Conservation (phyloP, 2,113 vertebrate genomes). For the Hyperopisus bebe region DNA sequence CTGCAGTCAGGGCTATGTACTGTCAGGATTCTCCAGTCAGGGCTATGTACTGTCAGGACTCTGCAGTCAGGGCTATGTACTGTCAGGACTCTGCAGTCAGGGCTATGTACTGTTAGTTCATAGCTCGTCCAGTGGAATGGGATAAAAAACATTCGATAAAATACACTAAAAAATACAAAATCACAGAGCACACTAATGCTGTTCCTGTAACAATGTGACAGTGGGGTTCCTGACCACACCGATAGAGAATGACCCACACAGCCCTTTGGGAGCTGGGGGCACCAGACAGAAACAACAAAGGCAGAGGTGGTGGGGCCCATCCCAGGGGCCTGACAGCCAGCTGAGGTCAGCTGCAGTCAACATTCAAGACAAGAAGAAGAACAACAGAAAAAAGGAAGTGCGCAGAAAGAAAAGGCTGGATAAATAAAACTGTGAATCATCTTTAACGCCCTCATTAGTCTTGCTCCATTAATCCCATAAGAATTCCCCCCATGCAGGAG, state of each 20-base stretch:
- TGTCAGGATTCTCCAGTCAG: neutral
- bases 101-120: neutral
- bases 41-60: too few species aligned
- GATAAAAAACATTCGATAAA: neutral
- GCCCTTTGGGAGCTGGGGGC: neutral
- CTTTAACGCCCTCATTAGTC: constrained; percentile 10
- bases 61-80: neutral
- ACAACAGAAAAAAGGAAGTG: neutral
- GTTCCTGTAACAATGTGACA: neutral
- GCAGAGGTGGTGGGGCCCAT: neutral
- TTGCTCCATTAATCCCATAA: neutral
- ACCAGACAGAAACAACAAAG: neutral
- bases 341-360: neutral
- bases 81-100: neutral
- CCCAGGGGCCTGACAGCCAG: neutral
- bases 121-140: neutral
- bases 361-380: neutral
- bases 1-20: neutral
- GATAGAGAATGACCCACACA: neutral
- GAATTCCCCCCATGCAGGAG: neutral
- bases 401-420: neutral
- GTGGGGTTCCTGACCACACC: neutral
- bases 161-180: neutral
- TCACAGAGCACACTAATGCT: neutral
- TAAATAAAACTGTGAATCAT: constrained; percentile 13